Evolutionary conservation across 1,140 invertebrate genomes (phyloP), one percentile per base, ranked within the genome.

Genomic region (Phenacoccus solenopsis): DNA sequence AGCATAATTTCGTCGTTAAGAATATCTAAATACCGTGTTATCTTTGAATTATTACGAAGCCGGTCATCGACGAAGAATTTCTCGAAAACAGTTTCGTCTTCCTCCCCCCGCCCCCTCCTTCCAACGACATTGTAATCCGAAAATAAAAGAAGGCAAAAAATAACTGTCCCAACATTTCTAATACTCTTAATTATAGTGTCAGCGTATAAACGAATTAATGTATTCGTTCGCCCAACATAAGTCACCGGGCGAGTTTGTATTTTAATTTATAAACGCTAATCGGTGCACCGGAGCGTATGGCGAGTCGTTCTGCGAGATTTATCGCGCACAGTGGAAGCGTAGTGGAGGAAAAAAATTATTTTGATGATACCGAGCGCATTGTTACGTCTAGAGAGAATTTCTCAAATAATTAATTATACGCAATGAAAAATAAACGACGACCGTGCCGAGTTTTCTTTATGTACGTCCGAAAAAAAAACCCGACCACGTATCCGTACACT

Each of bases 1-100:
- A 49, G 38, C 38, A 49, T 49, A 49, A 49, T 49, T 49, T 49
- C 16, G 38, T 49, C 38, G 38, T 49, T 49, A 49, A 49, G 12
- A 49, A 49, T 49, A 49, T 49, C 38, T 49, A 49, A 49, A 49
- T 49, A 49, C 38, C 38, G 38, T n/a, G 38, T 49, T 49, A 49
- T 49, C 38, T 49, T 49, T 49, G 38, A 49, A 49, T 49, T 49
- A 49, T 49, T 49, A 49, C 38, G 20, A n/a, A 32, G 5, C 38
- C 12, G 38, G 38, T 49, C 38, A 49, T 49, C 38, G 16, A 16
- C 38, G 38, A 49, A 49, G 38, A 49, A 49, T 49, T 49, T 49
- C 38, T 49, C 16, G 38, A 49, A 49, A 49, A 49, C 20, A 3
- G 38, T 49, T 49, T 32, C 30, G 30, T 32, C 5, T 32, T 32